Evolutionary conservation across 1,140 invertebrate species (phyloP), one percentile per base, ranked within the genome.

Genomic region (Drosophila neocordata): DNA sequence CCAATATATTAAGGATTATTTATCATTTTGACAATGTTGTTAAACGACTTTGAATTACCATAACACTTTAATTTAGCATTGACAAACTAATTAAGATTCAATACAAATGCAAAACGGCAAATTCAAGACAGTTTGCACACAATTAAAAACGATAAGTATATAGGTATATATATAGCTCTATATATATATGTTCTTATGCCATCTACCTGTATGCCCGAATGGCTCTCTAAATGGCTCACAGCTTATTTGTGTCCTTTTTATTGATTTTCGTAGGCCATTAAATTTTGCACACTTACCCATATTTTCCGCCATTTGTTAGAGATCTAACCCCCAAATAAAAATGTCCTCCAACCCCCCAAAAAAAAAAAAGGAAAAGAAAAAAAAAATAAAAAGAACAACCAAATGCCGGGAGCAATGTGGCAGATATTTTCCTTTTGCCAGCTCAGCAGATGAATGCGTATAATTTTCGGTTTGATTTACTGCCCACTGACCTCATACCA

Each of bases 391-490:
- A 9, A 6, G 55, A 18, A 22, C 5, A 11, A 12, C 8, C 44
- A 48, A 15, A 12, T 34, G 64, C 35, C 55, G 55, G 22, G 73
- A 75, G 78, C 82, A 85, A 87, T 87, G 82, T 85, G 82, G 82
- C 82, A 87, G 82, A 85, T 85, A 31, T 87, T 87, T 79, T 78
- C 68, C 78, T 89, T 89, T 82, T 88, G 83, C 83, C 79, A 88
- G 84, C 83, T 87, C 84, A 90, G 89, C 84, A 90, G 77, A 90
- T 89, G 82, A 90, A 90, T 89, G 89, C 84, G 76, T 87, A 87
- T 89, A 90, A 90, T 87, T 90, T 90, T 89, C 77, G 76, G 75
- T 90, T 83, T 90, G 89, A 90, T 90, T 90, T 90, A 90, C 27
- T 90, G 75, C 60, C 79, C 79, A 77, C 73, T 88, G 83, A 87